Evolutionary conservation across 2,888 invertebrate genomes (phyloP).

Genomic region (Pammene fasciana): DNA sequence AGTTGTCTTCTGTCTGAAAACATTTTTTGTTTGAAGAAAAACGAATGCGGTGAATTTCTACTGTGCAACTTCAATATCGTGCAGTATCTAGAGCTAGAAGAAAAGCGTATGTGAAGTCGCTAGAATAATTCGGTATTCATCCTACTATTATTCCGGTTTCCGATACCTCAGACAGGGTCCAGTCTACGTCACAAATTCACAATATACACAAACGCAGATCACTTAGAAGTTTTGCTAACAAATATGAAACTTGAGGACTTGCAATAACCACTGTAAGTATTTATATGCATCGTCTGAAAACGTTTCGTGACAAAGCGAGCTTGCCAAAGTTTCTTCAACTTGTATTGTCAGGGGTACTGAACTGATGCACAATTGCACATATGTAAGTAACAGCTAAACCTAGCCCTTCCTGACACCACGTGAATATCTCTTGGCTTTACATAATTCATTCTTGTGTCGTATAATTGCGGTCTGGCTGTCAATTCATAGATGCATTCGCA

Average conservation of each 20-base stretch:
- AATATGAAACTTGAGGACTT: too few relatives aligned
- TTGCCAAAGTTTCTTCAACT: conserved; percentile 9
- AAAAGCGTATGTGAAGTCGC: too few relatives aligned
- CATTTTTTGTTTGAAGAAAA: too few relatives aligned
- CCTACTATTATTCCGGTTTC: background rate
- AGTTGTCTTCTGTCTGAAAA: too few relatives aligned
- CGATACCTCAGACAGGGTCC: background rate
- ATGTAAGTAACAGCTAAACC: conserved; percentile 7
- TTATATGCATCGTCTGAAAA: background rate
- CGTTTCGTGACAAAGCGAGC: background rate
- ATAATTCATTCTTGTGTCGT: conserved; percentile 22
- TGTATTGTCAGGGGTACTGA: conserved; percentile 9
- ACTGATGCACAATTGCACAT: background rate
- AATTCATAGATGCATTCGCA: conserved; percentile 36
- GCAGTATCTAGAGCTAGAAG: too few relatives aligned
- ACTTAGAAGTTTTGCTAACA: too few relatives aligned
- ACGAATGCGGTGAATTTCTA: too few relatives aligned
- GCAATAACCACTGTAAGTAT: background rate
- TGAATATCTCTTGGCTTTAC: conserved; percentile 23
- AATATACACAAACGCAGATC: background rate
- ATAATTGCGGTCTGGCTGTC: conserved; percentile 21
- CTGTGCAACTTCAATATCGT: too few relatives aligned
- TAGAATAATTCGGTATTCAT: background rate
- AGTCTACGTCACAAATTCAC: background rate
- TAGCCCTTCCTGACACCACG: conserved; percentile 15